A percentile compares a stretch with the other conserved stretches of the same genome.
Evolutionary conservation across 2,797 vertebrate genomes (phyloP).

Genomic region (Holocentrus rufus): DNA sequence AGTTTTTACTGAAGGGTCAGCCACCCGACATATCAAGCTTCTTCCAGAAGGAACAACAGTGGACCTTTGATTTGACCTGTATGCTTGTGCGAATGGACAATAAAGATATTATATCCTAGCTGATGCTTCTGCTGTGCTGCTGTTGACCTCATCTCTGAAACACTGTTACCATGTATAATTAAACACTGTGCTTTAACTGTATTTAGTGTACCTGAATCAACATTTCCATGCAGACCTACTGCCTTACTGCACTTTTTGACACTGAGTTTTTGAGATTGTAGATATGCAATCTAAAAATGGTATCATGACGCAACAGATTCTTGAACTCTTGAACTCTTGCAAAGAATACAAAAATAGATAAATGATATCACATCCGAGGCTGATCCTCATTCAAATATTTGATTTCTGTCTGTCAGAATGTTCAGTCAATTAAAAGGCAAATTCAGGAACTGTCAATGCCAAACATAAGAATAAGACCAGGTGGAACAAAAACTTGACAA

Average conservation of each 20-base stretch:
- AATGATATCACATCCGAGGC: no score
- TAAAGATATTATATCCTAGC: conserved; percentile 82
- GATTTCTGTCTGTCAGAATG: not conserved
- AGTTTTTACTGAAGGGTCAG: conserved; percentile 75
- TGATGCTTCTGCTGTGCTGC: conserved; percentile 27
- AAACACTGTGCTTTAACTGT: no score
- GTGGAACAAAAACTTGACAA: not conserved
- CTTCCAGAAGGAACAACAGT: conserved; percentile 56
- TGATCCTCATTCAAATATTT: not conserved
- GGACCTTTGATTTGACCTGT: conserved; percentile 68
- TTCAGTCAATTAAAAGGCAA: not conserved
- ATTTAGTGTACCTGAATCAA: no score
- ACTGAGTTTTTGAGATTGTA: no score
- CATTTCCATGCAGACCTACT: no score
- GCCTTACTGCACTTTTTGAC: no score
- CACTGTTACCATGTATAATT: no score
- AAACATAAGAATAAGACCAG: not conserved
- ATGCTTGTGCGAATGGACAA: conserved; percentile 84
- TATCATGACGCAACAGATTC: no score
- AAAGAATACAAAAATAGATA: no score
- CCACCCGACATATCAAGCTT: conserved; percentile 67
- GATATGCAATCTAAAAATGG: no score
- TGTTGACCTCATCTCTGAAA: not conserved
- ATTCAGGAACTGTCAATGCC: not conserved
- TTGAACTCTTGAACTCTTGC: no score